Evolutionary conservation across 2,113 vertebrate genomes (phyloP), one percentile per base, ranked within the genome.

Genomic region (Hippoglossus stenolepis): DNA sequence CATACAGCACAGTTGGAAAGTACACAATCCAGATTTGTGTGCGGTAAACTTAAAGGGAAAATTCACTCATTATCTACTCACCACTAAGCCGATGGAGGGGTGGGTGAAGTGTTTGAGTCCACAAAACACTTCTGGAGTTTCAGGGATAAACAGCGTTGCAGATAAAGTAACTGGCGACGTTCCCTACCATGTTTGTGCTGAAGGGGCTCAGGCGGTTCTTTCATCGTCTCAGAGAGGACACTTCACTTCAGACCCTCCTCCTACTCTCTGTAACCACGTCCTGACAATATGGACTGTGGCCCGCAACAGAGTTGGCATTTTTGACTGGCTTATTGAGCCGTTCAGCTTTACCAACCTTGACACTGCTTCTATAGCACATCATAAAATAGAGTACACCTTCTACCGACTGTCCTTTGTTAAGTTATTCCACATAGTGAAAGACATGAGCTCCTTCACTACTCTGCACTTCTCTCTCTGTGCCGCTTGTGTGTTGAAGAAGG

Each of bases 321-420:
- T n/a, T 21, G 20, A 20, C 59, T 64, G 57, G 18, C 18, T 1
- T 69, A 87, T 76, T 83, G 69, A 87, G 49, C 45, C 40, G 62
- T 83, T 83, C 70, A 81, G 69, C 49, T 77, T 73, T 35, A 68
- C 62, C 65, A 77, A 59, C 82, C 74, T 72, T 75, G 70, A 72
- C 15, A 47, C 38, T 57, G 49, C 49, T 77, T 80, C 51, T 75
- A 61, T 31, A 51, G 47, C 65, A 63, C 70, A 45, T 69, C 64
- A 69, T 75, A 73, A 82, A 79, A 47, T 75, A 70, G 28, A 54
- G 51, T 43, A 35, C 38, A 38, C 12, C 1, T 3, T 49, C 63
- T 38, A 38, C 53, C 63, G 60, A 72, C 56, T 68, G 66, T 58
- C 79, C 58, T 65, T 28, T 23, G 20, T 56, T 40, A 47, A 20